Evolutionary conservation across 2,888 invertebrate species (phyloP).

Genomic region (Mellilla xanthometata): DNA sequence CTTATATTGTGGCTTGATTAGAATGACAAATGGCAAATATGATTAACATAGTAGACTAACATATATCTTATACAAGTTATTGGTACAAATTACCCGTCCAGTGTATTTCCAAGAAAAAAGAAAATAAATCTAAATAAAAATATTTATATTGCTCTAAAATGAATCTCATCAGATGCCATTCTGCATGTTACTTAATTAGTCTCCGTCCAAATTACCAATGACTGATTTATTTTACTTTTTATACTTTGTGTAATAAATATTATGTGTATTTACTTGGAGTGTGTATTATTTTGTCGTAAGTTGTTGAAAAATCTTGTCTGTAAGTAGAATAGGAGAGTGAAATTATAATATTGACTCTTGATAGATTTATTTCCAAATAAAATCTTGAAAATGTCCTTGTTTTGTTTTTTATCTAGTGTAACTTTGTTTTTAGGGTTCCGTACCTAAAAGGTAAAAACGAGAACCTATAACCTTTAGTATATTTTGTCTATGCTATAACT

Average conservation of each 20-base stretch:
- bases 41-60: too few relatives aligned
- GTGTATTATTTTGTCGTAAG: constrained; percentile 56
- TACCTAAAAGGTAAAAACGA: too few relatives aligned
- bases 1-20: too few relatives aligned
- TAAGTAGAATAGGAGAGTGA: constrained; percentile 53
- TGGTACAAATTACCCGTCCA: constrained; percentile 49
- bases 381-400: constrained; percentile 33
- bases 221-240: constrained; percentile 68
- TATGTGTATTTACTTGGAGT: constrained; percentile 42
- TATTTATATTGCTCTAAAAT: constrained; percentile 26
- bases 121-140: neutral
- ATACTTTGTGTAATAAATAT: constrained; percentile 30
- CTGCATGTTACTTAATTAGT: constrained; percentile 70
- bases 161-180: constrained; percentile 56
- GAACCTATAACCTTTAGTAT: too few relatives aligned
- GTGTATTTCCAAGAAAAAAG: constrained; percentile 8
- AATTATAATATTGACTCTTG: constrained; percentile 54
- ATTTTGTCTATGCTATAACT: too few relatives aligned
- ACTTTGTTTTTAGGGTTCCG: too few relatives aligned
- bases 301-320: constrained; percentile 53
- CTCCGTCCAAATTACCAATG: constrained; percentile 80
- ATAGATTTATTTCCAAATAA: constrained; percentile 74
- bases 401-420: neutral
- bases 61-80: neutral
- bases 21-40: too few relatives aligned